Evolutionary conservation across 2,797 vertebrate species (phyloP).

Genomic region (Apogon talboti): DNA sequence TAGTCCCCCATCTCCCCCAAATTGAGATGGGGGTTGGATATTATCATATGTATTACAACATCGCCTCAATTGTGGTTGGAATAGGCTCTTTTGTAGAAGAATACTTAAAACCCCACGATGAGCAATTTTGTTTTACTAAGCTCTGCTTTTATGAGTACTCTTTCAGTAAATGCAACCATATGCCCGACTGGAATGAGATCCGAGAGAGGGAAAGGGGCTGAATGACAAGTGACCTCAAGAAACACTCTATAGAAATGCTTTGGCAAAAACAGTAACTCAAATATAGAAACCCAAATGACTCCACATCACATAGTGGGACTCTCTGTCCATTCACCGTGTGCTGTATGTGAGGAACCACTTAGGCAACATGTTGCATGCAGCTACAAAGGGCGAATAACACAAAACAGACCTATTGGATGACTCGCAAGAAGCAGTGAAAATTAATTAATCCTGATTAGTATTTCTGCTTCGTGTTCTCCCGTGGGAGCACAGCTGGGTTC

Average conservation of each 20-base stretch:
- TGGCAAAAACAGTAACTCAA: constrained; percentile 61
- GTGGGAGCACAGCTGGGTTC: constrained; percentile 45
- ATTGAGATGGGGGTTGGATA: constrained; percentile 60
- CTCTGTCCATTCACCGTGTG: constrained; percentile 34
- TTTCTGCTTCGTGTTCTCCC: constrained; percentile 46
- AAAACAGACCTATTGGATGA: constrained; percentile 61
- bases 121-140: constrained; percentile 77
- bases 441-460: constrained; percentile 71
- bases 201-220: constrained; percentile 57
- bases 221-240: constrained; percentile 76
- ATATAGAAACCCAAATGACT: constrained; percentile 49
- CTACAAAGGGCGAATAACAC: constrained; percentile 50
- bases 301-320: constrained; percentile 47
- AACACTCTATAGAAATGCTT: constrained; percentile 66
- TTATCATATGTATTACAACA: constrained; percentile 71
- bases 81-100: constrained; percentile 59
- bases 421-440: constrained; percentile 50
- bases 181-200: constrained; percentile 68
- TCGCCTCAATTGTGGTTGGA: constrained; percentile 67
- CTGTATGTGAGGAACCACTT: constrained; percentile 28
- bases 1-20: constrained; percentile 54
- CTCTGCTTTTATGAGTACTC: constrained; percentile 71
- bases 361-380: constrained; percentile 41
- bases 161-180: constrained; percentile 80
- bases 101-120: constrained; percentile 69